These are phyloP conservation scores for Neodon shergylaensis DNA, from an alignment of 2,113 vertebrate species.

Conservation along the genomic window DNA sequence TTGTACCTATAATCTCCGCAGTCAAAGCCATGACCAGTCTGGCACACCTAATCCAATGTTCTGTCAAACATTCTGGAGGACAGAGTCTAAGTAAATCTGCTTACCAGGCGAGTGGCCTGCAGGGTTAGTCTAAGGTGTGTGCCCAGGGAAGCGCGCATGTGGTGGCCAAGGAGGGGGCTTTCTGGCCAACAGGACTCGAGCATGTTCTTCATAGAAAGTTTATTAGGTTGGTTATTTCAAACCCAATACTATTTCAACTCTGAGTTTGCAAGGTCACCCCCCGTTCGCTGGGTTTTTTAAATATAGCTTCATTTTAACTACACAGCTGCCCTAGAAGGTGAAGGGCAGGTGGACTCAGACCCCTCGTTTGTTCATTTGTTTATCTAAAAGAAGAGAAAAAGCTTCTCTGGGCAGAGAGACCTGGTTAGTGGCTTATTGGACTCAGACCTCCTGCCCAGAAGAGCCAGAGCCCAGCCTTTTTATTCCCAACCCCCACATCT, in stretches of 20 bases:
- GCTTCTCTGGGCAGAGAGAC: not conserved
- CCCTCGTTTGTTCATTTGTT: not conserved
- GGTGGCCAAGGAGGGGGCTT: not conserved
- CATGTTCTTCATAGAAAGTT: not conserved
- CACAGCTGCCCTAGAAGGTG: not conserved
- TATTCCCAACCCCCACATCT: accelerated
- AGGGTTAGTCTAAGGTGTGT: not conserved
- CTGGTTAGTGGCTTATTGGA: not conserved
- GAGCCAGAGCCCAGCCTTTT: not conserved
- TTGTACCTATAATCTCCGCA: not conserved
- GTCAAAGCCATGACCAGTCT: not conserved
- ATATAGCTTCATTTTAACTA: not conserved
- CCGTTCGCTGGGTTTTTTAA: not conserved
- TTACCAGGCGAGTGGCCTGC: too few relatives aligned
- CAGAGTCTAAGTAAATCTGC: not conserved
- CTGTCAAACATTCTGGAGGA: not conserved
- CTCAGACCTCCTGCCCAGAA: not conserved
- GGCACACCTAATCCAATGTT: not conserved
- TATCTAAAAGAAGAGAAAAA: not conserved
- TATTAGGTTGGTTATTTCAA: not conserved
- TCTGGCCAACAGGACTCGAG: not conserved
- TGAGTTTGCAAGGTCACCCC: not conserved
- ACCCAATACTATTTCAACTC: not conserved
- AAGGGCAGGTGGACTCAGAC: not conserved
- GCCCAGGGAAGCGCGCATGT: accelerated